Evolutionary conservation across 1,140 invertebrate genomes (phyloP), one percentile per base, ranked within the genome.

Genomic region (Caenorhabditis elegans): DNA sequence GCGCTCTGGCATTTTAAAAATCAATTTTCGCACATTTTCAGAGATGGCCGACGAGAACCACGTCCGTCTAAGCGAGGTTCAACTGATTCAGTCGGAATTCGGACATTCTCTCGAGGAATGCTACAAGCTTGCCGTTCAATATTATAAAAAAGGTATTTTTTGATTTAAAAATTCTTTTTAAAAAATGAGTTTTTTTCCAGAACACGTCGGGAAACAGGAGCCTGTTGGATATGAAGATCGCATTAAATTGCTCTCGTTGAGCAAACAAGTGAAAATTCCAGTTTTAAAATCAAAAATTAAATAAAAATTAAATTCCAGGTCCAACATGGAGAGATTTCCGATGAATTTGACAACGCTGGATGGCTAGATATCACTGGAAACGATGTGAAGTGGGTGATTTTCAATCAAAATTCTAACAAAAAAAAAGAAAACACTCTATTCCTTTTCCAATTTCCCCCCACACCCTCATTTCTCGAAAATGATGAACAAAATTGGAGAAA

Each of bases 241-340:
- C 3, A 43, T 84, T 10, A 84, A 84, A 47, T 46, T 84, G 13
- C 46, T 84, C 76, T 84, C 83, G 10, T 43, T 76, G 31, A 79
- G 49, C 47, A 84, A 84, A 39, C 83, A 84, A 77, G 26, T 31
- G 22, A 8, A 26, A 60, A 34, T 31, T 34, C n/a, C n/a, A 19
- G n/a, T 19, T 15, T 48, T 48, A 5, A 5, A n/a, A 48, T 48
- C n/a, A 48, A 48, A 48, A 48, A 48, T 10, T 48, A 10, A n/a
- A 17, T 17, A 48, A 48, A 51, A 51, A 53, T 8, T 24, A 8
- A 53, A 53, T 53, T 53, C 26, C 26, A 80, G 79, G 48, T 80
- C 39, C 49, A 48, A 48, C 28, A 81, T 13, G 80, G 80, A 3
- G 43, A 65, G 6, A 47, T 47, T 70, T 22, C 43, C n/a, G 80